phyloP scores from a whole-genome alignment of 2,888 invertebrate genomes.

The Lasioglossum zephyrum region DNA sequence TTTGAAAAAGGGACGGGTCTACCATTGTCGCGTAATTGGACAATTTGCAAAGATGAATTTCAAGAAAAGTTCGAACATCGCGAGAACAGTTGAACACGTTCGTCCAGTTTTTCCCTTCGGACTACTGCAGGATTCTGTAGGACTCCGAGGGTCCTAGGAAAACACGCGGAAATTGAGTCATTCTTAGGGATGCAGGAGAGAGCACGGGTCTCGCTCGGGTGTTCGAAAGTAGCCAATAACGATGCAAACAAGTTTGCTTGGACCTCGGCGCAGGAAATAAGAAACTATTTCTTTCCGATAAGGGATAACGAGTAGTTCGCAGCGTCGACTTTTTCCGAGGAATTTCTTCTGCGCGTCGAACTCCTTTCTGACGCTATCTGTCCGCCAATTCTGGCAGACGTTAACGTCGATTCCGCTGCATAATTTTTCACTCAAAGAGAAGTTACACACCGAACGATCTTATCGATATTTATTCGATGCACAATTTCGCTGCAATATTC shows the following conservation, averaged over 20 bases:
- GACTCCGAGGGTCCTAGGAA: constrained; percentile 6
- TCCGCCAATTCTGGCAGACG: neutral
- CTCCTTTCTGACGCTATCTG: neutral
- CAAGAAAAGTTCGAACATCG: constrained; percentile 16
- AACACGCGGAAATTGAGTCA: constrained; percentile 27
- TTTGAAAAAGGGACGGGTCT: constrained; percentile 2
- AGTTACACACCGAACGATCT: neutral
- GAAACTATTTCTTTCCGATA: constrained; percentile 38
- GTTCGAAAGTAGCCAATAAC: constrained; percentile 64
- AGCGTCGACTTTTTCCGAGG: constrained; percentile 15
- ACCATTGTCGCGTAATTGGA: constrained; percentile 33
- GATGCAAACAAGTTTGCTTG: constrained; percentile 62
- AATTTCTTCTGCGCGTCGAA: constrained; percentile 19
- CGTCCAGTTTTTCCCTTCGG: constrained; percentile 16
- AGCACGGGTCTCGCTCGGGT: neutral
- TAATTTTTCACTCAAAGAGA: neutral
- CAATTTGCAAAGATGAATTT: constrained; percentile 42
- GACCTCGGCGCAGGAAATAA: constrained; percentile 26
- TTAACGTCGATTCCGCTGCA: neutral
- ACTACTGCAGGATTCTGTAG: neutral
- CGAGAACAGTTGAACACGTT: neutral
- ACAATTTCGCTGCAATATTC: neutral
- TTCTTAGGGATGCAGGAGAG: neutral
- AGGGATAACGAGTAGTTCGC: constrained; percentile 15
- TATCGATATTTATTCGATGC: neutral